A percentile compares a stretch with the other conserved stretches of the same genome.
These are phyloP conservation scores for Dynastes grantii DNA, from an alignment of 2,888 invertebrate genomes.

Conservation along the genomic window DNA sequence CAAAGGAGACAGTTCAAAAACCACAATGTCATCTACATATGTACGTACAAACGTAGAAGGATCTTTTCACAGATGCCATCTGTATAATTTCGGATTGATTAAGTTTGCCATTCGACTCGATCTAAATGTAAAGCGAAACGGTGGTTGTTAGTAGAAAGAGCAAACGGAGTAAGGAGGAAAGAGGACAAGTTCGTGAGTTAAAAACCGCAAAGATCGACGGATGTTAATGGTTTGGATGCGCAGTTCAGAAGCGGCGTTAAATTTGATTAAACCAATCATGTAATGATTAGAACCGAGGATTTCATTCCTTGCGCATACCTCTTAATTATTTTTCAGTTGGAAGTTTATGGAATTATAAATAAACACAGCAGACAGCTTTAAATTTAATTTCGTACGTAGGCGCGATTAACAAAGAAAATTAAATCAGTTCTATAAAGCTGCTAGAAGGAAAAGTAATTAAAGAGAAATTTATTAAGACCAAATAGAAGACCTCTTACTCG, in stretches of 20 bases:
- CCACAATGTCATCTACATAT: conserved; percentile 8
- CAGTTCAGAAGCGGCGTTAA: not conserved
- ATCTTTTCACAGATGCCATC: conserved; percentile 8
- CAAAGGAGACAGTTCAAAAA: not conserved
- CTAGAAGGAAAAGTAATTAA: not conserved
- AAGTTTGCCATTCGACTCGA: conserved; percentile 19
- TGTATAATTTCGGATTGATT: conserved; percentile 36
- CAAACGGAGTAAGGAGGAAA: not conserved
- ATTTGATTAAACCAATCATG: conserved; percentile 23
- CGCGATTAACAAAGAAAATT: too few relatives aligned
- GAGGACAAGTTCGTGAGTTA: not conserved
- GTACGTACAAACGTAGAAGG: conserved; percentile 3
- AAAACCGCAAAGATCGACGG: conserved; percentile 33
- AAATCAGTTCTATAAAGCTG: not conserved
- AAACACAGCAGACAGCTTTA: too few relatives aligned
- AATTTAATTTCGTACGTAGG: too few relatives aligned
- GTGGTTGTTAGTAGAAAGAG: not conserved
- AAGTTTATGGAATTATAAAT: not conserved
- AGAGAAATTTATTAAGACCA: too few relatives aligned
- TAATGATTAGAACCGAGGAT: not conserved
- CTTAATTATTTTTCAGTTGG: not conserved
- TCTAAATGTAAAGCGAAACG: conserved; percentile 42
- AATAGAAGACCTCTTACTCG: too few relatives aligned
- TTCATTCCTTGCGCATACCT: not conserved
- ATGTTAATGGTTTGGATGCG: conserved; percentile 13